These are phyloP conservation scores for Hemichromis elongatus DNA, from an alignment of 2,113 vertebrate genomes.

Conservation along the genomic window DNA sequence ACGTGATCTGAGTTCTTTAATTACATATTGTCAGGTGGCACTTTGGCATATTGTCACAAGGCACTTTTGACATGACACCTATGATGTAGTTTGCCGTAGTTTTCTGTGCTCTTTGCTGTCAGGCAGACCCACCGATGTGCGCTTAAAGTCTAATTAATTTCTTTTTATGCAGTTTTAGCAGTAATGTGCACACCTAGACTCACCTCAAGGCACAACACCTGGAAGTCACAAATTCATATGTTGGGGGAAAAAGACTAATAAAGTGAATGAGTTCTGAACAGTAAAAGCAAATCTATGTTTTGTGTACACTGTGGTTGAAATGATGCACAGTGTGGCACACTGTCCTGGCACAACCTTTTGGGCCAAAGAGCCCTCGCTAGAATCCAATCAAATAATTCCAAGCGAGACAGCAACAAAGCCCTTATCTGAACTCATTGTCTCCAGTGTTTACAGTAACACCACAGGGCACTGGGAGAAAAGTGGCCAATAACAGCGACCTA, in stretches of 20 bases:
- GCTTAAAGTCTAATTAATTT: not conserved
- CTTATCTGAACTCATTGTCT: not conserved
- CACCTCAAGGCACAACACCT: not conserved
- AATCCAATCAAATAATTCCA: slow-evolving; percentile 44
- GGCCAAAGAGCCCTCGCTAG: slow-evolving; percentile 9
- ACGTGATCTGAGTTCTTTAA: not conserved
- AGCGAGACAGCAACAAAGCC: not conserved
- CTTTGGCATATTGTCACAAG: too few relatives aligned
- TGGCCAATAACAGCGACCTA: not conserved
- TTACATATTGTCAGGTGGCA: not conserved
- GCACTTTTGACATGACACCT: not conserved
- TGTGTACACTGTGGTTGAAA: not conserved
- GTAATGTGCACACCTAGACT: not conserved
- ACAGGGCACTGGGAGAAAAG: not conserved
- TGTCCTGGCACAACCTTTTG: not conserved
- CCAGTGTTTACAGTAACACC: not conserved
- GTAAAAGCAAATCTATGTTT: not conserved
- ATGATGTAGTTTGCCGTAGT: not conserved
- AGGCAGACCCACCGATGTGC: not conserved
- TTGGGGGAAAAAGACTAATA: not conserved
- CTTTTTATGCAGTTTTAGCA: not conserved
- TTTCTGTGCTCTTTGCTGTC: not conserved
- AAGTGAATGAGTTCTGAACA: not conserved
- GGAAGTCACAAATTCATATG: not conserved
- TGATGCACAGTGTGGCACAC: not conserved